Evolutionary conservation across 64 coral and sea anemone genomes (phyloP), one percentile per base, ranked within the genome.

Genomic region (Pocillopora damicornis): DNA sequence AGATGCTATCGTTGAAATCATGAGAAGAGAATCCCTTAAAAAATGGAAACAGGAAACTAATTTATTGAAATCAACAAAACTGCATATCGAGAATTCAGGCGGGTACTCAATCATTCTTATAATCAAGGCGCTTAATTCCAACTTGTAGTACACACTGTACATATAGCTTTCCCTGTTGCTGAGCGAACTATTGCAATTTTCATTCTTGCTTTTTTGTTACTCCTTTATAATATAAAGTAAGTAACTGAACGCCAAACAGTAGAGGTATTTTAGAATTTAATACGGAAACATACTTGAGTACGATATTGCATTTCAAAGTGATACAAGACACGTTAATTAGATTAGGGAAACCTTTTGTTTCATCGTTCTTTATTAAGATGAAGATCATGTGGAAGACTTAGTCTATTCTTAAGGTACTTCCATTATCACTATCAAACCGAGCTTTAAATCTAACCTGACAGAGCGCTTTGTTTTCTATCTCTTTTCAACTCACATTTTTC

Each of bases 221-320:
- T 67, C 67, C 25, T 63, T 38, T 35, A 17, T 67, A 18, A 83
- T 62, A 83, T 62, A 71, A 71, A 26, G 67, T 71, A 10, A 83
- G 80, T 45, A 35, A 83, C 42, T 83, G 17, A 81, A 81, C 79
- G 60, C 59, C 79, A 83, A 18, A 64, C 26, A 37, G 9, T 42
- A 35, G 62, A 11, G 20, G 34, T 62, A 42, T 64, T 83, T 83
- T 66, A 62, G 59, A 37, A 64, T 30, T 71, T 71, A 65, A 81
- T 81, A 7, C 42, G 79, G 79, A 35, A 36, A 37, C 30, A 64
- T 81, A 36, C 30, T 30, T 30, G 30, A 81, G 79, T 4, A 62
- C 37, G 80, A 83, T 83, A 83, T 83, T 83, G 80, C 80, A 20
- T 83, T 66, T 66, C 62, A 83, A 67, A 67, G 35, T 83, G 66